Percentiles rank a stretch among this genome's conserved stretches.
Evolutionary conservation across 64 coral and sea anemone species (phyloP).

Genomic region (Dendrophyllia cribrosa): DNA sequence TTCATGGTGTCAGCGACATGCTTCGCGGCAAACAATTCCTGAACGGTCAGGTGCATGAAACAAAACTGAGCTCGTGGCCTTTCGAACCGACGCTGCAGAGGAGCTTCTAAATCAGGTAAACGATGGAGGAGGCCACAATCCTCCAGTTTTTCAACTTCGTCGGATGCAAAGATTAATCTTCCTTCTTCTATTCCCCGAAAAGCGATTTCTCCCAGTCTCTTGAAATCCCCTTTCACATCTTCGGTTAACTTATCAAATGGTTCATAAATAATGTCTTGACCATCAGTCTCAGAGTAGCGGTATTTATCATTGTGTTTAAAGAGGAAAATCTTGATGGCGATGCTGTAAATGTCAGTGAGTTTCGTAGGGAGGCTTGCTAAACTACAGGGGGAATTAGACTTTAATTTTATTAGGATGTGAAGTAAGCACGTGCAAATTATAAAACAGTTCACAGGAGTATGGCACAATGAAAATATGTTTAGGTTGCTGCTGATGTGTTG

Average conservation of each 20-base stretch:
- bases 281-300: not conserved
- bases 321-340: slow-evolving; percentile 11
- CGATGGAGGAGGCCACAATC: slow-evolving; percentile 74
- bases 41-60: slow-evolving; percentile 77
- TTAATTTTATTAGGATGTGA: not conserved
- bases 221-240: not conserved
- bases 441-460: slow-evolving; percentile 76
- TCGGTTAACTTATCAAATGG: not conserved
- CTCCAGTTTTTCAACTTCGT: slow-evolving; percentile 20
- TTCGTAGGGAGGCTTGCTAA: not conserved
- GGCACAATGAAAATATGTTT: slow-evolving; percentile 65
- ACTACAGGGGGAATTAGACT: too few species aligned
- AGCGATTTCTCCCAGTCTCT: slow-evolving; percentile 44
- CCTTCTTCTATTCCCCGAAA: slow-evolving; percentile 10
- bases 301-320: not conserved
- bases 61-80: slow-evolving; percentile 17
- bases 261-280: not conserved
- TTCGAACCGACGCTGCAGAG: not conserved
- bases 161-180: slow-evolving; percentile 35
- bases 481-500: slow-evolving; percentile 20
- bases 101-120: slow-evolving; percentile 20
- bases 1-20: slow-evolving; percentile 24
- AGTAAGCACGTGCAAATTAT: slow-evolving; percentile 58
- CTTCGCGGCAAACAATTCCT: slow-evolving; percentile 76
- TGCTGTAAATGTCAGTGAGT: slow-evolving; percentile 52